Evolutionary conservation across 2,113 vertebrate species (phyloP).

Genomic region (Neolamprologus sp.): DNA sequence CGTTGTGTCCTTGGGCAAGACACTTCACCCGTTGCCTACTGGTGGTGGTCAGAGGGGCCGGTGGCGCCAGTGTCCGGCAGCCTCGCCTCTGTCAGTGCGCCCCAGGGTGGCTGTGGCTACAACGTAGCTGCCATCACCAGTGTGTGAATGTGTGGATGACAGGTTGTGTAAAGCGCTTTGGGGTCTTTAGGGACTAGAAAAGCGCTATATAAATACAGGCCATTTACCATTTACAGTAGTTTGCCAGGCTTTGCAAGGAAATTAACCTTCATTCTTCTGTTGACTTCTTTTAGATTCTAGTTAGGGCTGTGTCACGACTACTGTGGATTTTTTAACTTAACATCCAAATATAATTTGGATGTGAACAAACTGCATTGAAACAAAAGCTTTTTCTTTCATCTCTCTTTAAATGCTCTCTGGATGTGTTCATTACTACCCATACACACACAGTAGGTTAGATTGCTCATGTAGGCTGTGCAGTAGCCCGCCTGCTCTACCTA

Average conservation of each 20-base stretch:
- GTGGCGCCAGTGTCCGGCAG: too few species aligned
- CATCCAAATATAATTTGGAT: background rate
- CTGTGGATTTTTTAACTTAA: background rate
- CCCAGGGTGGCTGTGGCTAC: too few species aligned
- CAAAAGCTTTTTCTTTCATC: background rate
- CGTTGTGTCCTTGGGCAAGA: too few species aligned
- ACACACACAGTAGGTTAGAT: background rate
- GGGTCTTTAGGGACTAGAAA: too few species aligned
- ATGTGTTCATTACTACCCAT: background rate
- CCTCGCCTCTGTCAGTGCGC: too few species aligned
- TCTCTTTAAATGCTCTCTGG: background rate
- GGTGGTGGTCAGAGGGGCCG: too few species aligned
- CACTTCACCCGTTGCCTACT: too few species aligned
- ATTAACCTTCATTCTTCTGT: background rate
- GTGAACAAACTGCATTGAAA: background rate
- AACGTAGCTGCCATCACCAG: too few species aligned
- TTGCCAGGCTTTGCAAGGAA: background rate
- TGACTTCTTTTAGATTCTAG: background rate
- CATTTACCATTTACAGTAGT: background rate
- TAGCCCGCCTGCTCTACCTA: background rate
- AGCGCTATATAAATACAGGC: accelerated
- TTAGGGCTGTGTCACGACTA: background rate
- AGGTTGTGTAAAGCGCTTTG: too few species aligned
- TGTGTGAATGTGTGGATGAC: too few species aligned
- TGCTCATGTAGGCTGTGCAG: background rate